Conservation (phyloP, 1,140 invertebrate genomes). For the Solenopsis invicta region DNA sequence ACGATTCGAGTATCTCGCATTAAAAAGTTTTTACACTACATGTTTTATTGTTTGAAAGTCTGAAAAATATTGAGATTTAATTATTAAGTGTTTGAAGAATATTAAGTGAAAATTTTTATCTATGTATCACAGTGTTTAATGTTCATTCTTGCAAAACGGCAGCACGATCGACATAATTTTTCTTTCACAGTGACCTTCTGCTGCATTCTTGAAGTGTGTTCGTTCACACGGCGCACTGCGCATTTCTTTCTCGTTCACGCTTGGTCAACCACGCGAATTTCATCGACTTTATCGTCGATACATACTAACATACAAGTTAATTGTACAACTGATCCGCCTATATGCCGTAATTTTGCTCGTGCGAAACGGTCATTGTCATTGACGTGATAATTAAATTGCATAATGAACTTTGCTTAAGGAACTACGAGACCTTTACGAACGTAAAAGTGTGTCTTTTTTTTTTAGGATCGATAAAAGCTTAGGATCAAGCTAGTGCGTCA, state of each 20-base stretch:
- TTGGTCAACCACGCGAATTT: constrained; percentile 25
- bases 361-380: constrained; percentile 65
- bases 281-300: constrained; percentile 40
- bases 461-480: constrained; percentile 6
- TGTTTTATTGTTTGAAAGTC: not conserved
- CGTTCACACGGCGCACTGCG: constrained; percentile 19
- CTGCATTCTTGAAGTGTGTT: constrained; percentile 35
- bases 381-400: constrained; percentile 33
- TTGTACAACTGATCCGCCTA: not conserved
- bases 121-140: not conserved
- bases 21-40: not conserved
- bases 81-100: not conserved
- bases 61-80: constrained; percentile 3
- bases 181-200: constrained; percentile 11
- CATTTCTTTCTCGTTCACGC: constrained; percentile 50
- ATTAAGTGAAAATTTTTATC: constrained; percentile 12
- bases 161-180: constrained; percentile 44
- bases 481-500: not conserved
- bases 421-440: constrained; percentile 14
- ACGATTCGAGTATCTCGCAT: not conserved
- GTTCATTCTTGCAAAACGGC: constrained; percentile 3
- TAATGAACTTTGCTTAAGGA: constrained; percentile 18
- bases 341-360: not conserved
- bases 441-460: constrained; percentile 19
- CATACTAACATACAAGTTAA: constrained; percentile 42